Evolutionary conservation across 2,888 invertebrate genomes (phyloP).

Genomic region (Cepaea hortensis): DNA sequence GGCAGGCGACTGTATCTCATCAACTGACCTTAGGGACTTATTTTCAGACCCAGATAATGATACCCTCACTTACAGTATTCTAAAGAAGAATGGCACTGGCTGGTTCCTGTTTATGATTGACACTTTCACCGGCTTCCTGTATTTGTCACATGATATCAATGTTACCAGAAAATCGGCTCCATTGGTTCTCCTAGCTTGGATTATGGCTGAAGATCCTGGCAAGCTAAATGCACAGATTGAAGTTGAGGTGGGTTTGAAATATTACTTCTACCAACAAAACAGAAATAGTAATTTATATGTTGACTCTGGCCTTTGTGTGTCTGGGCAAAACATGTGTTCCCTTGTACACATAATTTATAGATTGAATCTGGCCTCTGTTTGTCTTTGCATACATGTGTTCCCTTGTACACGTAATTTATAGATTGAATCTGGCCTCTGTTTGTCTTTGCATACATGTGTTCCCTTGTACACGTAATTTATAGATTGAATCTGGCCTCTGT

Average conservation of each 20-base stretch:
- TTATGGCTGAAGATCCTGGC: slow-evolving; percentile 14
- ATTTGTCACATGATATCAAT: slow-evolving; percentile 15
- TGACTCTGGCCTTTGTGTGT: too few species aligned
- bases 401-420: too few species aligned
- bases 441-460: too few species aligned
- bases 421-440: too few species aligned
- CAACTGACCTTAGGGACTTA: slow-evolving; percentile 18
- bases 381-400: too few species aligned
- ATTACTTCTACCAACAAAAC: background rate
- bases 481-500: too few species aligned
- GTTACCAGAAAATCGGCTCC: background rate
- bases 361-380: too few species aligned
- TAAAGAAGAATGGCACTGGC: background rate
- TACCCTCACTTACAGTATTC: background rate
- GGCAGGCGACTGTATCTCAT: slow-evolving; percentile 15
- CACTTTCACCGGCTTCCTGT: slow-evolving; percentile 5
- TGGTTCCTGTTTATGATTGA: slow-evolving; percentile 17
- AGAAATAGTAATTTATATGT: background rate
- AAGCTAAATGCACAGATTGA: background rate
- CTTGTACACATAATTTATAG: too few species aligned
- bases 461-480: too few species aligned
- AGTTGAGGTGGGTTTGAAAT: slow-evolving; percentile 2
- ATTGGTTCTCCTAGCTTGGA: background rate
- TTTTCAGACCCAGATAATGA: slow-evolving; percentile 24
- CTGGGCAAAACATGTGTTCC: too few species aligned